These are phyloP conservation scores for Sebastes diploproa DNA, from an alignment of 2,797 vertebrate species.

Conservation along the genomic window DNA sequence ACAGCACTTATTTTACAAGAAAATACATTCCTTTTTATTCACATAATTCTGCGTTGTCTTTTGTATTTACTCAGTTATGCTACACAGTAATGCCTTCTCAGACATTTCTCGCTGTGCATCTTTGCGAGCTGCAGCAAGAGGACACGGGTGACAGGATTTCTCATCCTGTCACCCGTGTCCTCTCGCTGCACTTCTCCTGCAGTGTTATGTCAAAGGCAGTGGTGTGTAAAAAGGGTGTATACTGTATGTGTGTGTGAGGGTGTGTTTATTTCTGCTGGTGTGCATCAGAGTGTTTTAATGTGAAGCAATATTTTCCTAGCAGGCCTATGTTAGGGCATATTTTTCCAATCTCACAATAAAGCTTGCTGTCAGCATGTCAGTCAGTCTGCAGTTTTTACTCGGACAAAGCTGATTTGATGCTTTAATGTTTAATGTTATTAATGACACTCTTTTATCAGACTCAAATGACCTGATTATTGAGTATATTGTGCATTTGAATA, in stretches of 20 bases:
- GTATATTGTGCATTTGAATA: background rate
- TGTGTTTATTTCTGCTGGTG: background rate
- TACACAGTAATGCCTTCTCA: background rate
- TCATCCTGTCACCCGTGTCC: background rate
- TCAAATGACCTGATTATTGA: background rate
- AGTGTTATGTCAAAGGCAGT: constrained; percentile 41
- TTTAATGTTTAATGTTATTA: background rate
- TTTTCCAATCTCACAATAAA: constrained; percentile 4
- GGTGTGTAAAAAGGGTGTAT: background rate
- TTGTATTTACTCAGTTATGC: background rate
- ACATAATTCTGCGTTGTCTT: background rate
- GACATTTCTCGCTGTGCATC: background rate
- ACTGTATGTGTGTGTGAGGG: background rate
- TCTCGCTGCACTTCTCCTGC: constrained; percentile 7
- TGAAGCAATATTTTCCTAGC: constrained; percentile 26
- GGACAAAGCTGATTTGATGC: background rate
- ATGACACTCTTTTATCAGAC: background rate
- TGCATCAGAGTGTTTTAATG: constrained; percentile 2
- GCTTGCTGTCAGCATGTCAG: constrained; percentile 8
- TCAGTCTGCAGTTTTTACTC: constrained; percentile 9
- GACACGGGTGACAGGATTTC: background rate
- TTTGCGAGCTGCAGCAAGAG: background rate
- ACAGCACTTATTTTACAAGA: background rate
- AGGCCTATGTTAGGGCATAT: background rate
- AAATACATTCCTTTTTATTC: background rate